phyloP scores from a whole-genome alignment of 2,888 invertebrate species.

The Homarus gammarus region DNA sequence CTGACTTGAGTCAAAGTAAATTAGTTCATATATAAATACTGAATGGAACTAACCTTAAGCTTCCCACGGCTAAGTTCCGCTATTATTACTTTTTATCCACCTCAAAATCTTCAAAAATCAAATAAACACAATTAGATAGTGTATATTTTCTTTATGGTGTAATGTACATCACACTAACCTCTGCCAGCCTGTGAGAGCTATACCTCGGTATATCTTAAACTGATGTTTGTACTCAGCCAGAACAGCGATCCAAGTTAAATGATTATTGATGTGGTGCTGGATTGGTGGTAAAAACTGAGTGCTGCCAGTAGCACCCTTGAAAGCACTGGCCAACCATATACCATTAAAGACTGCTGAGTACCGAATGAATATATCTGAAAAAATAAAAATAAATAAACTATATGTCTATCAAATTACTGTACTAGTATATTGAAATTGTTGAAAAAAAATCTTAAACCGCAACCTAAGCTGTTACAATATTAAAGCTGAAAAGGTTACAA shows the following conservation, averaged over 20 bases:
- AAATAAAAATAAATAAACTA: background rate
- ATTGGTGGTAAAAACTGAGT: constrained; percentile 85
- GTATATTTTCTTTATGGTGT: no score
- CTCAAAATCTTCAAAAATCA: no score
- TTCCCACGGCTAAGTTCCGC: no score
- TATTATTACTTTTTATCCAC: no score
- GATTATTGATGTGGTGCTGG: constrained; percentile 85
- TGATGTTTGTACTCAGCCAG: constrained; percentile 73
- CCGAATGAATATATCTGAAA: constrained; percentile 61
- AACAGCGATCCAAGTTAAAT: constrained; percentile 83
- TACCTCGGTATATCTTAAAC: constrained; percentile 81
- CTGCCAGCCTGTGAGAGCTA: constrained; percentile 82
- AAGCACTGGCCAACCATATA: constrained; percentile 87
- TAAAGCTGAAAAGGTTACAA: background rate
- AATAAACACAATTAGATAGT: no score
- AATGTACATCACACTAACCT: constrained; percentile 77
- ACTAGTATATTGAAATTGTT: constrained; percentile 3
- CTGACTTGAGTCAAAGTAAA: no score
- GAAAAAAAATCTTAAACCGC: background rate
- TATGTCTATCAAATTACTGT: no score
- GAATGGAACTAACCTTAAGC: no score
- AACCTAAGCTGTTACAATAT: background rate
- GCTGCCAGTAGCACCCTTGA: constrained; percentile 88
- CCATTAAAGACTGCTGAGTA: constrained; percentile 63
- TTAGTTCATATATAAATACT: no score